A percentile compares a stretch with the other conserved stretches of the same genome.
Conservation (phyloP, 2,113 vertebrate genomes). For the Bettongia penicillata region DNA sequence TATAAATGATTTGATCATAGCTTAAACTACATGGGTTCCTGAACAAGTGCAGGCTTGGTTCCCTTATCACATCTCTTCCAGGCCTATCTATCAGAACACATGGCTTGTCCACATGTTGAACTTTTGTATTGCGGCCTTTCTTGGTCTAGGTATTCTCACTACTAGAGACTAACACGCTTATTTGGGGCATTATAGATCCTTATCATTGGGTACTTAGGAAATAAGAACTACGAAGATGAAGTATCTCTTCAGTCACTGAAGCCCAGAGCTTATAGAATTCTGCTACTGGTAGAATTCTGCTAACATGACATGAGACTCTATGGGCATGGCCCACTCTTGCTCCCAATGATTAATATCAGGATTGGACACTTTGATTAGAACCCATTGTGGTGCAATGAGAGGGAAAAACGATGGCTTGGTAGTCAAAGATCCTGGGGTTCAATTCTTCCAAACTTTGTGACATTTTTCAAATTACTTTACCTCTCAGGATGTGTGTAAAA, state of each 20-base stretch:
- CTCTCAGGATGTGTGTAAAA: too few relatives aligned
- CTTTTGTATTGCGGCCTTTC: not conserved
- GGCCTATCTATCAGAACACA: not conserved
- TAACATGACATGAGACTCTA: too few relatives aligned
- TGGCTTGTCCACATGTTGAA: not conserved
- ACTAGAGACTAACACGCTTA: too few relatives aligned
- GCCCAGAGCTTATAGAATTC: not conserved
- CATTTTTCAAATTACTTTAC: too few relatives aligned
- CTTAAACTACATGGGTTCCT: too few relatives aligned
- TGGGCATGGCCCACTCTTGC: too few relatives aligned
- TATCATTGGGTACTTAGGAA: not conserved
- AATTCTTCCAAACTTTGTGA: too few relatives aligned
- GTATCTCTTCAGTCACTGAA: not conserved
- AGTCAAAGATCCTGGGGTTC: too few relatives aligned
- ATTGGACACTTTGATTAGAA: too few relatives aligned
- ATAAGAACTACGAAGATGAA: not conserved
- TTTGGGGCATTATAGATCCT: not conserved
- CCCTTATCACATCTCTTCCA: not conserved
- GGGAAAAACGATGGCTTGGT: too few relatives aligned
- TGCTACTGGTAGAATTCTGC: not conserved
- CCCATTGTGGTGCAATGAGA: too few relatives aligned
- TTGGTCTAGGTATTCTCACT: not conserved
- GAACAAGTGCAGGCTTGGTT: not conserved
- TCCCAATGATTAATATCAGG: too few relatives aligned
- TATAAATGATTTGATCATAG: not conserved